These are phyloP conservation scores for Mechanitis messenoides DNA, from an alignment of 2,888 invertebrate species.

Conservation along the genomic window DNA sequence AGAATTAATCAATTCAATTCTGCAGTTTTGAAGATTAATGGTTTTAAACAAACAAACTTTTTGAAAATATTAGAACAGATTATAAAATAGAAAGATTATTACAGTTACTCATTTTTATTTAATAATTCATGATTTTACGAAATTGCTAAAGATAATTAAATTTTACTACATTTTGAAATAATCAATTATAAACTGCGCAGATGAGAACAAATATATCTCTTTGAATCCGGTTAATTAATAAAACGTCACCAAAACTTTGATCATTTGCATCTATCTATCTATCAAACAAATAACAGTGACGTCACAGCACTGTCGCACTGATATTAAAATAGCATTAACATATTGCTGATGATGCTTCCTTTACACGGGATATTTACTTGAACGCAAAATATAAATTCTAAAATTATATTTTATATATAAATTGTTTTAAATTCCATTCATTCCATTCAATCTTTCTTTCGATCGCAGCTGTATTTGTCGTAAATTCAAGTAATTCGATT, in stretches of 20 bases:
- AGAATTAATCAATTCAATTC: no score
- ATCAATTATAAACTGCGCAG: not conserved
- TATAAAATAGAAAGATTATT: no score
- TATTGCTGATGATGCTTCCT: slow-evolving; percentile 24
- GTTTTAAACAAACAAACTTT: no score
- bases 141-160: no score
- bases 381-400: not conserved
- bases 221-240: not conserved
- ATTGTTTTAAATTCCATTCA: not conserved
- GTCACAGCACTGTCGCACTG: slow-evolving; percentile 9
- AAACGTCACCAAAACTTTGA: slow-evolving; percentile 6
- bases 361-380: slow-evolving; percentile 11
- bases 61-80: no score
- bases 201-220: not conserved
- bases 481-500: slow-evolving; percentile 1
- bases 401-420: not conserved
- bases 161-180: not conserved
- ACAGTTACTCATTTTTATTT: no score
- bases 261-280: slow-evolving; percentile 3
- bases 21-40: no score
- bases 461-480: not conserved
- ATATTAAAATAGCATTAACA: slow-evolving; percentile 33
- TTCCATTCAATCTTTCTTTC: not conserved
- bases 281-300: slow-evolving; percentile 10
- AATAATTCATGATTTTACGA: no score